These are phyloP conservation scores for Chironex yamaguchii DNA, from an alignment of 30 jellyfish, hydroid and myxozoan species.

Conservation along the genomic window DNA sequence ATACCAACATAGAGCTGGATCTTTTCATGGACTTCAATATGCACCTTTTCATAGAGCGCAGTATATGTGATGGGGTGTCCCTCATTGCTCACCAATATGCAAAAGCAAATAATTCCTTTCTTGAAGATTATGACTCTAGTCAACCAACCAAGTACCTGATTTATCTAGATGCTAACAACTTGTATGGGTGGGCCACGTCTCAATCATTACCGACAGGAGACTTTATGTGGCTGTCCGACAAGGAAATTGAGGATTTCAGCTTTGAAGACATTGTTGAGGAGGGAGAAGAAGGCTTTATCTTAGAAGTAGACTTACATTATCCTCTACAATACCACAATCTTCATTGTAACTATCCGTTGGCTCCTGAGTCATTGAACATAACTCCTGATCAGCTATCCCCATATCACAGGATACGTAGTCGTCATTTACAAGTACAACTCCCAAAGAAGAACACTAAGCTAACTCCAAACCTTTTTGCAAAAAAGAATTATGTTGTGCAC, in stretches of 20 bases:
- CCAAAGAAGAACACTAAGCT: too few relatives aligned
- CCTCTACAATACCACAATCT: conserved; percentile 60
- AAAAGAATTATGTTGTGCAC: conserved; percentile 63
- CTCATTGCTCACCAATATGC: conserved; percentile 38
- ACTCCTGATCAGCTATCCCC: conserved; percentile 43
- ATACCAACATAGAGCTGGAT: conserved; percentile 41
- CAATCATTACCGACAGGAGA: conserved; percentile 68
- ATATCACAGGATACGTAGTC: neutral
- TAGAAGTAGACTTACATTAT: conserved; percentile 67
- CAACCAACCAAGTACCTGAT: conserved; percentile 23
- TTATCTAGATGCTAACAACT: conserved; percentile 80
- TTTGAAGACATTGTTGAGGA: neutral
- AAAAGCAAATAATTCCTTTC: conserved; percentile 29
- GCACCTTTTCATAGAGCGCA: conserved; percentile 36
- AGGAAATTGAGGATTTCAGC: conserved; percentile 8
- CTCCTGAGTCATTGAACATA: conserved; percentile 46
- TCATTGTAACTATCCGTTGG: conserved; percentile 77
- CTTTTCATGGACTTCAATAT: conserved; percentile 24
- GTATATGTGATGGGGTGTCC: conserved; percentile 59
- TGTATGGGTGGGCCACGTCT: conserved; percentile 86
- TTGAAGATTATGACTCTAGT: conserved; percentile 1
- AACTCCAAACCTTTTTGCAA: conserved; percentile 63
- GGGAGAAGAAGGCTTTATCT: conserved; percentile 40
- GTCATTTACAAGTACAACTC: too few relatives aligned
- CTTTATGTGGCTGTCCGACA: conserved; percentile 60